Evolutionary conservation across 1,140 invertebrate genomes (phyloP).

Genomic region (Cylas formicarius): DNA sequence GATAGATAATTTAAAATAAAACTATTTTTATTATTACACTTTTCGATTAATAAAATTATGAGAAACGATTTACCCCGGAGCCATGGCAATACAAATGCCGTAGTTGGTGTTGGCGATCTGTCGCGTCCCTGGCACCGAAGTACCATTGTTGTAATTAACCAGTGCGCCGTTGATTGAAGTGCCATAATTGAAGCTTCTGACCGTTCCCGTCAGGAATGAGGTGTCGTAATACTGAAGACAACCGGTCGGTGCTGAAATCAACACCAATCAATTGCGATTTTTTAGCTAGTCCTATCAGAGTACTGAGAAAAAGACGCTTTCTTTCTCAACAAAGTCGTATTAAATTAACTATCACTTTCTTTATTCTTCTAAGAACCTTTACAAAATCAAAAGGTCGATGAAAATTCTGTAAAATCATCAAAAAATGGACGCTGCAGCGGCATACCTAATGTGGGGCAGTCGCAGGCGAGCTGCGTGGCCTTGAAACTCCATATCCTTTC

Average conservation of each 20-base stretch:
- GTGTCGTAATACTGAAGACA: conserved; percentile 72
- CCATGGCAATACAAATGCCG: conserved; percentile 63
- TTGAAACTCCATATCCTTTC: conserved; percentile 71
- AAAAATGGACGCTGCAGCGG: too few species aligned
- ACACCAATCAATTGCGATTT: not conserved
- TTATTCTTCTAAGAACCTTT: too few species aligned
- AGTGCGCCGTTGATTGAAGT: conserved; percentile 48
- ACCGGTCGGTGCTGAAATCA: conserved; percentile 59
- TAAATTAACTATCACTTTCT: conserved; percentile 10
- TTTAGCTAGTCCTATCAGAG: too few species aligned
- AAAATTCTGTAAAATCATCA: too few species aligned
- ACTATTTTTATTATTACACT: too few species aligned
- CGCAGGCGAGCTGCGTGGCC: conserved; percentile 65
- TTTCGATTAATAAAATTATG: too few species aligned
- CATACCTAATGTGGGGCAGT: conserved; percentile 55
- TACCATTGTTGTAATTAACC: conserved; percentile 32
- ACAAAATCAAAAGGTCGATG: too few species aligned
- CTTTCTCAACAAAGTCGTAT: not conserved
- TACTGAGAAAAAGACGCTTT: not conserved
- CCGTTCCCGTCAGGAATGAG: conserved; percentile 52
- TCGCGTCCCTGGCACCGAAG: conserved; percentile 51
- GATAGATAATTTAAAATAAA: too few species aligned
- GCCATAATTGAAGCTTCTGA: conserved; percentile 72
- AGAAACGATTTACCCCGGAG: conserved; percentile 48
- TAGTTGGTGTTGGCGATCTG: conserved; percentile 70